Evolutionary conservation across 2,113 vertebrate genomes (phyloP).

Genomic region (Meriones unguiculatus): DNA sequence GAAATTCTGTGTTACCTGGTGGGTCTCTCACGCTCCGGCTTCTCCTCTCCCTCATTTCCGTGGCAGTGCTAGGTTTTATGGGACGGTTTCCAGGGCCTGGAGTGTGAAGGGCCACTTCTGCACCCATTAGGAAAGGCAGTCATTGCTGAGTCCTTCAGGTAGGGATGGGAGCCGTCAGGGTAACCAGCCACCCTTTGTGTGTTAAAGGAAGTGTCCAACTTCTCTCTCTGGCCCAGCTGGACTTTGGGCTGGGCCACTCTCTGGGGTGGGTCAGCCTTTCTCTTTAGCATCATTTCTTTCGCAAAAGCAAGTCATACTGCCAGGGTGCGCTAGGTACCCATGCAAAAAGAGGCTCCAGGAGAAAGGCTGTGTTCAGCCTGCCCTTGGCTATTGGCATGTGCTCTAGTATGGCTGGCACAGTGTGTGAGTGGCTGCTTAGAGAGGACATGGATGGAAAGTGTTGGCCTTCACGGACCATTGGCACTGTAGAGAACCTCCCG

Average conservation of each 20-base stretch:
- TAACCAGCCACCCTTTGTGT: too few relatives aligned
- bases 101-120: not conserved
- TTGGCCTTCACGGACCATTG: rapidly evolving
- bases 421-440: rapidly evolving
- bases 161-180: rapidly evolving
- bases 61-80: not conserved
- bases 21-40: not conserved
- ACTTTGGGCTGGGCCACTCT: not conserved
- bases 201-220: rapidly evolving
- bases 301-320: not conserved
- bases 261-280: not conserved
- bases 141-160: rapidly evolving
- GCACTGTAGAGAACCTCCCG: not conserved
- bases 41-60: not conserved
- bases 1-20: rapidly evolving
- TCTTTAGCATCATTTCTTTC: not conserved
- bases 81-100: not conserved
- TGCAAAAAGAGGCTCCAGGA: not conserved
- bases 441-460: not conserved
- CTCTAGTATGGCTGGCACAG: rapidly evolving
- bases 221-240: not conserved
- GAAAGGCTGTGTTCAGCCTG: not conserved
- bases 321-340: rapidly evolving
- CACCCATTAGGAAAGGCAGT: not conserved
- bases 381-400: rapidly evolving